Base-by-base conservation (phyloP, 2,113 vertebrate genomes). In the Macquaria ambigua region DNA sequence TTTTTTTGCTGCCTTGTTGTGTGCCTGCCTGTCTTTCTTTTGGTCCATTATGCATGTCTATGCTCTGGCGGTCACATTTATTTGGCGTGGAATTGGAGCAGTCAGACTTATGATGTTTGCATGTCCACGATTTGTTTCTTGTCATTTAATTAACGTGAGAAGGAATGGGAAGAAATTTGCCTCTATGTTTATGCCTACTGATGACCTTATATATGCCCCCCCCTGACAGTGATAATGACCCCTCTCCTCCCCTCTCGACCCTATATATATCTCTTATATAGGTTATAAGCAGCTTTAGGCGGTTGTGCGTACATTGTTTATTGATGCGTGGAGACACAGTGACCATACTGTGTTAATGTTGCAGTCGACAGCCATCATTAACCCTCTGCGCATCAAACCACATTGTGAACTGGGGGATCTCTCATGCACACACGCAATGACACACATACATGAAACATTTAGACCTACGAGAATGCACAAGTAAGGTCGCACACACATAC, bases 31-130 rank as follows among this genome's bases (percentile, higher is more conserved):
- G 58, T 85, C 88, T 82, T 87, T 88, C 87, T 81, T 77, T 86
- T 77, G 64, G 75, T 87, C 90, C 81, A 90, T 93, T 93, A 92
- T 92, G 87, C 85, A 75, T 5, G 74, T 90, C 89, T 83, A 39
- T 89, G 93, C 88, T 90, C 81, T 52, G 84, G 81, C 80, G 23
- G 62, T 86, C 78, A 61, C 84, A 83, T 89, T 89, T 83, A 72
- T 83, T 81, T 50, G 66, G 2, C 18, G n/a, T 56, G 67, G 74
- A 72, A 85, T 61, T 34, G 41, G 76, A 34, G 25, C 62, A 37
- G 80, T 85, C 64, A 15, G 66, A 81, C 72, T 83, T 78, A 75
- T 88, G 83, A 74, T 37, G 25, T 72, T 61, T 80, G 74, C 84
- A 74, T 10, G 23, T 64, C 74, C 66, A 43, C 25, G 66, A 73